Evolutionary conservation across 2,888 invertebrate genomes (phyloP), one percentile per base, ranked within the genome.

Genomic region (Chaitophorus viminalis): DNA sequence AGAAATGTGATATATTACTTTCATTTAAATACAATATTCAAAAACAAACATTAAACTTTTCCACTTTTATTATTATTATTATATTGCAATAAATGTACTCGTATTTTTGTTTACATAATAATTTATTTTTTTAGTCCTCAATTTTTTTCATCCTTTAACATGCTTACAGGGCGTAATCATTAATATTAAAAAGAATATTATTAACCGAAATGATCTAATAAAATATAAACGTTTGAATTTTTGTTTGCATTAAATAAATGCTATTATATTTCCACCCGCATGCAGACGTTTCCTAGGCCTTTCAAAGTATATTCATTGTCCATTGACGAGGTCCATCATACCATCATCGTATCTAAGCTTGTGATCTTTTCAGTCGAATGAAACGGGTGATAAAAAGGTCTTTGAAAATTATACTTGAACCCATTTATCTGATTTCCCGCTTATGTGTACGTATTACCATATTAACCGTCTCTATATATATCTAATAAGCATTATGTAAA

Each of bases 361-460:
- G 36, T 29, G 25, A 83, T 83, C 75, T 83, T 83, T 83, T 75
- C 75, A 39, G 83, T 83, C 29, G 60, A 75, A 83, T 39, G 60
- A 21, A 65, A 60, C 39, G 75, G 39, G 60, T 39, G 75, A 65
- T 33, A 36, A 65, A 75, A 83, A 29, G 60, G 39, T 60, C 54
- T 83, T 75, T 65, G 60, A 75, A 83, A 75, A 75, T n/a, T 25
- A 52, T 31, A 68, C 25, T 70, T 25, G 4, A 17, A 36, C 9
- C 33, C 18, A 79, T 65, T 39, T 65, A 65, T 65, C 60, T 60
- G 21, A 3, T 60, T 60, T 60, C 25, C 60, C 25, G 60, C 60
- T 60, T 60, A 60, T 25, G 60, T 60, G 60, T 60, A 25, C 60
- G 25, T 60, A 21, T 60, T 60, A 21, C 60, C 21, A 21, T 60